A percentile compares a stretch with the other conserved stretches of the same genome.
phyloP scores from a whole-genome alignment of 1,140 invertebrate species.

The Listronotus oregonensis region DNA sequence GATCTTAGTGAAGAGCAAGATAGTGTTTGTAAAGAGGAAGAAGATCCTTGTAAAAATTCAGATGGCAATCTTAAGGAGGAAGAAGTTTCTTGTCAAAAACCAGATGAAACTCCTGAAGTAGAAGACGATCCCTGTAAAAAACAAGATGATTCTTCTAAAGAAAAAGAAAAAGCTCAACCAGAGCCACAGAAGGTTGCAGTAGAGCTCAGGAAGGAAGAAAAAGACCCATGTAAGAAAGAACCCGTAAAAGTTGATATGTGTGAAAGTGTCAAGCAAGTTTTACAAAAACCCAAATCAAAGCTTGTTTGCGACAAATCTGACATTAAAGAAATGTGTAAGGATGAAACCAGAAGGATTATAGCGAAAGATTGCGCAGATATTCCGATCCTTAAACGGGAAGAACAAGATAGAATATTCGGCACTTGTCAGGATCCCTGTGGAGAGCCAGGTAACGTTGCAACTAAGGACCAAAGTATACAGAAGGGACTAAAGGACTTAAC shows the following conservation, averaged over 20 bases:
- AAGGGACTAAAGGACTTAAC: conserved; percentile 22
- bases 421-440: neutral
- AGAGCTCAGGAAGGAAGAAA: too few relatives aligned
- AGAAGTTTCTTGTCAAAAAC: neutral
- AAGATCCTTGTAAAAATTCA: neutral
- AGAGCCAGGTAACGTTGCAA: too few relatives aligned
- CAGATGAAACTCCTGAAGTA: neutral
- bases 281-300: neutral
- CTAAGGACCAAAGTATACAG: conserved; percentile 19
- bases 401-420: neutral
- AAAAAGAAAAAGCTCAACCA: too few relatives aligned
- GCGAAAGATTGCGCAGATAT: neutral
- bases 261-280: neutral
- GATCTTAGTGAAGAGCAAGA: too few relatives aligned
- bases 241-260: neutral
- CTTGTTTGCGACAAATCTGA: neutral
- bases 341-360: neutral
- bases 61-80: too few relatives aligned
- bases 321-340: neutral
- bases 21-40: too few relatives aligned
- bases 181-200: too few relatives aligned
- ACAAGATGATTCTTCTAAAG: neutral
- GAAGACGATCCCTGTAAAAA: neutral
- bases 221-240: too few relatives aligned
- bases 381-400: neutral